Evolutionary conservation across 1,140 invertebrate species (phyloP), one percentile per base, ranked within the genome.

Genomic region (Cydia amplana): DNA sequence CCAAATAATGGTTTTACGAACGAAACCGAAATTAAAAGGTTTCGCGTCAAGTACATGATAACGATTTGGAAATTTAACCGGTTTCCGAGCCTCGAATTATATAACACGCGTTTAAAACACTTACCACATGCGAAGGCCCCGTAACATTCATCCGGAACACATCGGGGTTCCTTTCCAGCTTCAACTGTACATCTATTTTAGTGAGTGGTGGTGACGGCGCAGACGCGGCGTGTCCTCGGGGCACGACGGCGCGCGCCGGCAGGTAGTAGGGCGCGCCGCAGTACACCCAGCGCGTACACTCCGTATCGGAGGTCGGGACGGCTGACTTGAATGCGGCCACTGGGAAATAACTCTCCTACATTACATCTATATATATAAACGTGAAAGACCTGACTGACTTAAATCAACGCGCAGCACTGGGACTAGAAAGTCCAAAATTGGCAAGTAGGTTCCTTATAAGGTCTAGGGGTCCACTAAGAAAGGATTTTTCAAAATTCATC

Each of bases 221-320:
- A 55, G 28, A 82, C 20, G 88, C 83, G 55, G 89, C 46, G 85
- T 92, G 92, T 5, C 93, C 94, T 79, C 90, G 91, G 83, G 89
- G 86, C 73, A 94, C 90, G 76, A 94, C 87, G 72, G 83, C 86
- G 73, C 86, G 82, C 74, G 93, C 93, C 49, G 96, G 96, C 83
- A 96, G 94, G 80, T 95, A 94, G 91, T 96, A 97, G 32, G 96
- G 96, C 86, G 96, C 90, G n/a, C 96, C 96, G 91, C 96, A 97
- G 83, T 95, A 96, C 74, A 96, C 89, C 86, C 95, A 93, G 76
- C 94, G 93, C 67, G 93, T 87, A 86, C 96, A 96, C 78, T 95
- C 94, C 80, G 94, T 91, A 20, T 91, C 85, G 25, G 95, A 93
- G 51, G 89, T 77, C 74, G 89, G 49, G 6, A 75, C 67, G 12